These are phyloP conservation scores for Luscinia megarhynchos DNA, from an alignment of 2,797 vertebrate species.

Conservation along the genomic window DNA sequence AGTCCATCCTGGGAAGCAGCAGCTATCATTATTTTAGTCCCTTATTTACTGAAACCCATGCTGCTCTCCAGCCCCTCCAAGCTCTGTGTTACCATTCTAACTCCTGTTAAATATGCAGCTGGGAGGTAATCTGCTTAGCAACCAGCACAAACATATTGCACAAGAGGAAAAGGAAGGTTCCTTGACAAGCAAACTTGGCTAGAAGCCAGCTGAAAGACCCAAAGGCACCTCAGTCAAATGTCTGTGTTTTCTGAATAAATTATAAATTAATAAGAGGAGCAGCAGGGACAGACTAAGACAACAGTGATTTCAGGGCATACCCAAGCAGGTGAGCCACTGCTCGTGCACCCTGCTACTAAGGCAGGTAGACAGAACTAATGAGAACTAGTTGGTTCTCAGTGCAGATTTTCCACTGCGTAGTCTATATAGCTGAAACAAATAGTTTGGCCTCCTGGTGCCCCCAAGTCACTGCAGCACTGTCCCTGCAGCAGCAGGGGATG, in stretches of 20 bases:
- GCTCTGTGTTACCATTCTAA: conserved; percentile 5
- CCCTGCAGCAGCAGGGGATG: neutral
- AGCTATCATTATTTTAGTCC: conserved; percentile 68
- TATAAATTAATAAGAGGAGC: neutral
- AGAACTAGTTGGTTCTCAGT: neutral
- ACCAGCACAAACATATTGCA: conserved; percentile 62
- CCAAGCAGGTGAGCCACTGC: neutral
- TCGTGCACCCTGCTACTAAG: accelerated
- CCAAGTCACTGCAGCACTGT: neutral
- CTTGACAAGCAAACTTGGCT: conserved; percentile 36
- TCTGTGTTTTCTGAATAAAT: neutral
- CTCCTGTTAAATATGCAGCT: conserved; percentile 35
- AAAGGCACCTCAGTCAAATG: neutral
- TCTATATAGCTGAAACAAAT: neutral
- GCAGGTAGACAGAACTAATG: neutral
- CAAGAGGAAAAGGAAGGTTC: conserved; percentile 38
- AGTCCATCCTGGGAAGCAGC: conserved; percentile 9
- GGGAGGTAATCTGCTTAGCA: conserved; percentile 68
- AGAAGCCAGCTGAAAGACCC: conserved; percentile 27
- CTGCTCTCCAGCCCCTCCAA: neutral
- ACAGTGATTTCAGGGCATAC: neutral
- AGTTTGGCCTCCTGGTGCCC: neutral
- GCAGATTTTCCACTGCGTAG: neutral
- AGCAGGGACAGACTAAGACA: neutral
- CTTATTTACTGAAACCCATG: conserved; percentile 9